A percentile compares a stretch with the other conserved stretches of the same genome.
Evolutionary conservation across 2,797 vertebrate genomes (phyloP).

Genomic region (Hypotaenidia philippensis): DNA sequence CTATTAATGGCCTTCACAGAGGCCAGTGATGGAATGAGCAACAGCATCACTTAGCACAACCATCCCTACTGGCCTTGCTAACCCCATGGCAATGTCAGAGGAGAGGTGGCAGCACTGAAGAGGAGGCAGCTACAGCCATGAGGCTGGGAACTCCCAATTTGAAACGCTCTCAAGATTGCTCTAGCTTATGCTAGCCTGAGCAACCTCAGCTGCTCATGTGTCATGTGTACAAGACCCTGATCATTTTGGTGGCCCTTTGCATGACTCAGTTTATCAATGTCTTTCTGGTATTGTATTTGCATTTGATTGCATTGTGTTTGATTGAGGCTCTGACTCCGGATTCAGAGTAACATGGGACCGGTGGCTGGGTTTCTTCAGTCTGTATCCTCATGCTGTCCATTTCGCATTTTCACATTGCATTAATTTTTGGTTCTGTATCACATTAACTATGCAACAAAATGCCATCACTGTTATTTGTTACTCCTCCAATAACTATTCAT

Average conservation of each 20-base stretch:
- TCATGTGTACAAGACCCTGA: fast-evolving
- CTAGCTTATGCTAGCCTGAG: not conserved
- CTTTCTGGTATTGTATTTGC: not conserved
- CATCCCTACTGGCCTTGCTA: not conserved
- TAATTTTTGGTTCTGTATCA: conserved; percentile 44
- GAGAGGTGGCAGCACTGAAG: not conserved
- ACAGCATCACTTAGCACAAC: not conserved
- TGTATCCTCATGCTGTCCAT: not conserved
- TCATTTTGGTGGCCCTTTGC: not conserved
- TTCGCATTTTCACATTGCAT: not conserved
- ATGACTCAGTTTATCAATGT: not conserved
- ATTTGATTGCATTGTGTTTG: no score
- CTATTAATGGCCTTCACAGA: not conserved
- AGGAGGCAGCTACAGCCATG: not conserved
- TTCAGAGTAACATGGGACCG: not conserved
- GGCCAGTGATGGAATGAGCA: not conserved
- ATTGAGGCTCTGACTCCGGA: not conserved
- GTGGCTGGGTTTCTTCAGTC: not conserved
- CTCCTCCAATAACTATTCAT: conserved; percentile 28
- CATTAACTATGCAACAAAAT: conserved; percentile 44
- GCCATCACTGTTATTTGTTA: conserved; percentile 3
- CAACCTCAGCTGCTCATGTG: not conserved
- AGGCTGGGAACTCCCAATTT: not conserved
- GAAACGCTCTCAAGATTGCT: not conserved
- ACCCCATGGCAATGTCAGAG: not conserved